Evolutionary conservation across 2,797 vertebrate species (phyloP), one percentile per base, ranked within the genome.

Genomic region (Mormyrops attenuatus): DNA sequence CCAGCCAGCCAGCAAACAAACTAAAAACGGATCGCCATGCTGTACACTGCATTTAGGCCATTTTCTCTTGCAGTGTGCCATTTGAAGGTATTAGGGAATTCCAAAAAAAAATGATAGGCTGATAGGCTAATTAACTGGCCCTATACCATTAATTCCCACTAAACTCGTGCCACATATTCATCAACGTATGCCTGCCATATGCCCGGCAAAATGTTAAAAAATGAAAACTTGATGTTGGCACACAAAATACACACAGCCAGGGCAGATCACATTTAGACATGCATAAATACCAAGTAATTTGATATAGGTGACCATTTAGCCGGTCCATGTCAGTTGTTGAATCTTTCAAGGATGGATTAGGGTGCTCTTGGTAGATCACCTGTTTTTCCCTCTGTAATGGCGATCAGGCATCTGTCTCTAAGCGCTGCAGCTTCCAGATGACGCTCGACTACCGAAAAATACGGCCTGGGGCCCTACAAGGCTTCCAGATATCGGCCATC

Each of bases 391-490:
- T 77, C 82, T 34, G 9, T 85, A 34, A 88, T 20, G 86, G 63
- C 17, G 3, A 50, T 41, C 22, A 41, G 9, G 53, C 69, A 57
- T 91, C 34, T 90, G 86, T 34, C 80, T 34, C 66, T 84, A 60
- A 52, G 30, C 6, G 15, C 82, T 63, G 84, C 73, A 86, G 88
- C 63, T 60, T 89, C 88, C 80, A 88, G 53, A 88, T 89, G 89
- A 89, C 17, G 47, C 57, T 85, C 52, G 26, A 8, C 90, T 88
- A 90, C 87, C 86, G 89, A 90, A 89, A 90, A 91, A 90, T 47
- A 73, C 50, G 80, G 73, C 85, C 38, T 30, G 22, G 55, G 89
- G 57, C 41, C 49, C 88, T 63, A 73, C 41, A 87, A 53, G 53
- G 82, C 82, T 89, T 44, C 60, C 57, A 55, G 53, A 87, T 34